Evolutionary conservation across 2,113 vertebrate genomes (phyloP).

Genomic region (Entosphenus tridentatus): DNA sequence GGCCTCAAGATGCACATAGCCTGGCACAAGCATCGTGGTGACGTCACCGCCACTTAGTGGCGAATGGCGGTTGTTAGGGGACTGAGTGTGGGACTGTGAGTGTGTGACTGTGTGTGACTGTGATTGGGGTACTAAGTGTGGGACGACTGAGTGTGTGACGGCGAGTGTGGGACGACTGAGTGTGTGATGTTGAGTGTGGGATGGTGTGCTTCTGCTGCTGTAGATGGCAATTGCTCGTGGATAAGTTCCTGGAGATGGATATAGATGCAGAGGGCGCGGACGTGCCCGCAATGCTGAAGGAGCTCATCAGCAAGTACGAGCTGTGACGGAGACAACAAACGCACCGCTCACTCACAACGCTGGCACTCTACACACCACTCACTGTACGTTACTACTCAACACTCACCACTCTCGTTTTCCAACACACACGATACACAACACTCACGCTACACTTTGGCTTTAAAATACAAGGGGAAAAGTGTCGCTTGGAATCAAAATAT

Average conservation of each 20-base stretch:
- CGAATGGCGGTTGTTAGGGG: conserved; percentile 25
- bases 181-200: too few relatives aligned
- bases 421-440: too few relatives aligned
- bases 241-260: conserved; percentile 52
- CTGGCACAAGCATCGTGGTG: conserved; percentile 27
- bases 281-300: conserved; percentile 17
- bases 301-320: conserved; percentile 45
- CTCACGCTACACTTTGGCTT: too few relatives aligned
- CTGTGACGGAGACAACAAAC: conserved; percentile 15
- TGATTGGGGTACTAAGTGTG: conserved; percentile 11
- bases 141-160: not conserved
- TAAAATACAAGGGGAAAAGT: too few relatives aligned
- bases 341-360: too few relatives aligned
- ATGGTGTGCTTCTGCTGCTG: not conserved
- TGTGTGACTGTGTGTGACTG: conserved; percentile 19
- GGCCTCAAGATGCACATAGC: too few relatives aligned
- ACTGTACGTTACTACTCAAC: too few relatives aligned
- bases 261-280: conserved; percentile 45
- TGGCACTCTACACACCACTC: too few relatives aligned
- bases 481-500: too few relatives aligned
- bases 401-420: too few relatives aligned
- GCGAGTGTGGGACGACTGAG: not conserved
- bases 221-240: conserved; percentile 46
- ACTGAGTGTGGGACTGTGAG: conserved; percentile 13
- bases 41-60: conserved; percentile 41